These are phyloP conservation scores for Clinocottus analis DNA, from an alignment of 2,113 vertebrate species.

Conservation along the genomic window DNA sequence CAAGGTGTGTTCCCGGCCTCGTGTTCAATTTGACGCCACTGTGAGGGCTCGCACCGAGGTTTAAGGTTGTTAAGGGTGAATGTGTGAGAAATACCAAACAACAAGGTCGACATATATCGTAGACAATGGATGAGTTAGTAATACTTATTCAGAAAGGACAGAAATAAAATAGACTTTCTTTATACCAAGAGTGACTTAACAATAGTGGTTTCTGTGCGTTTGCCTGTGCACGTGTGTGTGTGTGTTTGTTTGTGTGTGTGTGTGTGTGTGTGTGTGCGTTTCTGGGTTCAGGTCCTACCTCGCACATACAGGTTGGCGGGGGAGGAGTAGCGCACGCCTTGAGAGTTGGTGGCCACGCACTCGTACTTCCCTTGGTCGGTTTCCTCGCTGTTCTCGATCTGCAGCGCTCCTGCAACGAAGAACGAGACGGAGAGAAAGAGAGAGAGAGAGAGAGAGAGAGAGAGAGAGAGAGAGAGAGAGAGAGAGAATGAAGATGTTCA, in stretches of 20 bases:
- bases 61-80: conserved; percentile 76
- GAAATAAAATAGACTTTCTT: conserved; percentile 43
- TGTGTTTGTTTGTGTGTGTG: no score
- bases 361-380: conserved; percentile 99
- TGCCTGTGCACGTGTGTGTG: conserved; percentile 6
- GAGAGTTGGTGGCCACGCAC: conserved; percentile 96
- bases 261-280: conserved; percentile 39
- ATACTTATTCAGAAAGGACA: conserved; percentile 58
- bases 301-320: conserved; percentile 99
- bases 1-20: conserved; percentile 54
- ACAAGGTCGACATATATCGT: conserved; percentile 69
- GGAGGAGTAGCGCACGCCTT: conserved; percentile 96
- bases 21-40: conserved; percentile 5
- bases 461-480: conserved; percentile 41
- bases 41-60: conserved; percentile 59
- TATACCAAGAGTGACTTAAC: conserved; percentile 41
- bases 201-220: conserved; percentile 34
- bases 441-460: conserved; percentile 35
- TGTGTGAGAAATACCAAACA: conserved; percentile 71
- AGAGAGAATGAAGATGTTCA: conserved; percentile 7
- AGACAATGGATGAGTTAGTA: conserved; percentile 82
- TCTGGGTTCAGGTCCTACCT: conserved; percentile 90
- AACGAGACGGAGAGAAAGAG: conserved; percentile 7
- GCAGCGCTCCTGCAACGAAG: conserved; percentile 88
- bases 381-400: conserved; percentile 98